phyloP scores from a whole-genome alignment of 2,888 invertebrate genomes.

The Agrochola lychnidis region DNA sequence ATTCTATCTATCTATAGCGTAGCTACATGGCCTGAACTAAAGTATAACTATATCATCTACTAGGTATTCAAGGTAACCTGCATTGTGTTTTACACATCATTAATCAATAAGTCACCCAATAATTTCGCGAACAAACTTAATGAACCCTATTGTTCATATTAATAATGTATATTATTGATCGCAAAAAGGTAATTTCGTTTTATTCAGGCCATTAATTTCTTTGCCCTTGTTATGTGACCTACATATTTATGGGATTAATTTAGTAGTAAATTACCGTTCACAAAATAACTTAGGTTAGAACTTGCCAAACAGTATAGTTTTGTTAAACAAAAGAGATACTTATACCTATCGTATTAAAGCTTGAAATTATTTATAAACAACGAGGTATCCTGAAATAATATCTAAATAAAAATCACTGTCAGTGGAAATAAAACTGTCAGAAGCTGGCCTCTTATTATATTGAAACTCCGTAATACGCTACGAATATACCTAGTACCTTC shows the following conservation, averaged over 20 bases:
- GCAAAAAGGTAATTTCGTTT: conserved; percentile 29
- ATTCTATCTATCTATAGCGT: no score
- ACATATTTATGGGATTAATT: conserved; percentile 19
- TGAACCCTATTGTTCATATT: conserved; percentile 41
- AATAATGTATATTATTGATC: conserved; percentile 36
- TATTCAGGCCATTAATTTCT: conserved; percentile 17
- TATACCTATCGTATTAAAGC: no score
- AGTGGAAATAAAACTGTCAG: background rate
- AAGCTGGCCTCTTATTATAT: background rate
- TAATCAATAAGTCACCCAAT: conserved; percentile 45
- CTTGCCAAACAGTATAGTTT: background rate
- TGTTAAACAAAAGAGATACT: background rate
- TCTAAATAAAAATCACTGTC: no score
- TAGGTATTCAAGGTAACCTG: conserved; percentile 30
- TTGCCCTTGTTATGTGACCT: conserved; percentile 33
- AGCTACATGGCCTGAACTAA: background rate
- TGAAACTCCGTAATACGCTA: background rate
- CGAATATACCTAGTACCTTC: background rate
- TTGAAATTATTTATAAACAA: background rate
- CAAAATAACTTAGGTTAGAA: background rate
- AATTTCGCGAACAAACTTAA: conserved; percentile 37
- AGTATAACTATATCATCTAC: conserved; percentile 6
- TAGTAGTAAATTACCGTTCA: conserved; percentile 12
- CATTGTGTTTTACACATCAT: conserved; percentile 25
- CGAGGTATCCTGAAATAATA: background rate